Base-by-base conservation (phyloP, 2,113 vertebrate genomes). In the Rutilus rutilus region DNA sequence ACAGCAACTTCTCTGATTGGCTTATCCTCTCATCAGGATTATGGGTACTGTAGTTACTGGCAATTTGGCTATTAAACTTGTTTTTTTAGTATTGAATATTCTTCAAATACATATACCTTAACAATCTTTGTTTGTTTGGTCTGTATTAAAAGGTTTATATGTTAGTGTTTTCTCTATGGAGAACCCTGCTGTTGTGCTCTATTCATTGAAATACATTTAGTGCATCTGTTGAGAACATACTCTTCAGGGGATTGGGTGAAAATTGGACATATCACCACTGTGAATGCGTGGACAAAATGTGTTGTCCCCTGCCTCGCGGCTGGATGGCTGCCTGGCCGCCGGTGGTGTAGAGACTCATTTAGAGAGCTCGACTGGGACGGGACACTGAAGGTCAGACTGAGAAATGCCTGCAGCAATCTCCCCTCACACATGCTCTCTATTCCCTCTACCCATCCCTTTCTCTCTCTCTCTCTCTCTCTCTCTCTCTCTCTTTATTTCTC, bases 341-440 rank as follows among this genome's bases (percentile, higher is more conserved):
- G 47, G 74, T 73, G 62, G 36, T 69, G 50, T 42, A 47, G 27
- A 79, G 36, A 71, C 69, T 81, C 65, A 65, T 67, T 78, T 74
- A 71, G 75, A 82, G 30, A 47, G 52, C 65, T 84, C 57, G 67
- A 36, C 59, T 71, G 45, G 52, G 30, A 77, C n/a, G 15, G n/a
- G 54, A 69, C 67, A 71, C 81, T 87, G 85, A 89, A 82, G 86
- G 88, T 86, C 86, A 89, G 39, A 59, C 60, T 88, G 77, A 86
- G 82, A 85, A 82, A 86, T 87, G 86, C 82, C 79, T 62, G 60
- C 81, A 87, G 33, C 82, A 59, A 73, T 71, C 62, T 87, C 85
- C 90, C 87, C 90, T 89, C 92, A 89, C 87, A 88, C 64, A 57
- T 79, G 50, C 76, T 65, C 57, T 39, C 81, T 57, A 23, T 57